phyloP scores from a whole-genome alignment of 2,113 vertebrate genomes.

The Rattus rattus region DNA sequence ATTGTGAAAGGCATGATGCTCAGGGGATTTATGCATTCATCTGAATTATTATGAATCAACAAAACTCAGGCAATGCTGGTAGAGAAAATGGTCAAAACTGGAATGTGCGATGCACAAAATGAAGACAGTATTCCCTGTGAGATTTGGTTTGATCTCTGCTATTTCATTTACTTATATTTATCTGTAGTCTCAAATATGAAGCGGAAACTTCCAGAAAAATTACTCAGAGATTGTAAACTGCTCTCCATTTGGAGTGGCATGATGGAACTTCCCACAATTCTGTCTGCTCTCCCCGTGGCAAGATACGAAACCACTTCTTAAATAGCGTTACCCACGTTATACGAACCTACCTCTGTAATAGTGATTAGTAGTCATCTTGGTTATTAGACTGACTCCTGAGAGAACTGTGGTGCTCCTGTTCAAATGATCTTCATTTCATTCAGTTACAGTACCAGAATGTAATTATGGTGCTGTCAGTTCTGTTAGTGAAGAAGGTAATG shows the following conservation, averaged over 20 bases:
- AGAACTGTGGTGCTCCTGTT: neutral
- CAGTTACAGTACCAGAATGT: neutral
- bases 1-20: neutral
- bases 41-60: slow-evolving; percentile 1
- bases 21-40: neutral
- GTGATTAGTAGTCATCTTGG: neutral
- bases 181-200: neutral
- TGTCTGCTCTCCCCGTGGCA: no score
- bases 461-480: neutral
- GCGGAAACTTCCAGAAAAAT: neutral
- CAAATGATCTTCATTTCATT: neutral
- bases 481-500: neutral
- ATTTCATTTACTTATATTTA: neutral
- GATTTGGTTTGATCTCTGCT: neutral
- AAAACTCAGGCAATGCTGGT: neutral
- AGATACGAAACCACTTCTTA: neutral
- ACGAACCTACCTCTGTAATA: neutral
- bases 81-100: neutral
- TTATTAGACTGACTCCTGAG: neutral
- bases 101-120: neutral
- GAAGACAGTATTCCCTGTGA: neutral
- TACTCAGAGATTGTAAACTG: neutral
- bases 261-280: neutral
- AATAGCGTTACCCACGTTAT: fast-evolving
- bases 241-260: neutral